Conservation (phyloP, 2,113 vertebrate genomes). For the Rhinichthys klamathensis region DNA sequence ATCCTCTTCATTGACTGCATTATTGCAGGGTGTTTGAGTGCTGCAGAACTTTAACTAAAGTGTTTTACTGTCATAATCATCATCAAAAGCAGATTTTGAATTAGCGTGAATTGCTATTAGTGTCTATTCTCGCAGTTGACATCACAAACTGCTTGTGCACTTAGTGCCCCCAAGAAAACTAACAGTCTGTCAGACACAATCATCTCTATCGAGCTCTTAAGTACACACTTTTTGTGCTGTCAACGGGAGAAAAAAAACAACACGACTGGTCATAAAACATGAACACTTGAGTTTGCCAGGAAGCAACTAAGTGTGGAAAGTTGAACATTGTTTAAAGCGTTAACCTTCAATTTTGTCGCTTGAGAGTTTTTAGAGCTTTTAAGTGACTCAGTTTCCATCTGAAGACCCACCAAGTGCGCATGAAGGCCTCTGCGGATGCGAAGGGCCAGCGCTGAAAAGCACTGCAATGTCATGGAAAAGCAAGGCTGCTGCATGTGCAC, state of each 20-base stretch:
- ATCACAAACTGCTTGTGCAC: constrained; percentile 22
- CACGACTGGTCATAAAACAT: constrained; percentile 9
- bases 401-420: neutral
- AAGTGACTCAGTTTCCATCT: constrained; percentile 15
- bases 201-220: constrained; percentile 42
- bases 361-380: constrained; percentile 30
- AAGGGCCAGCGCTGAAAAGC: constrained; percentile 2
- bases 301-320: constrained; percentile 32
- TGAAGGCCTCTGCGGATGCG: constrained; percentile 15
- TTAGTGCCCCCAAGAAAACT: constrained; percentile 38
- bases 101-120: constrained; percentile 41
- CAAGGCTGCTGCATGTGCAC: neutral
- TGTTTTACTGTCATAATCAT: constrained; percentile 37
- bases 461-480: constrained; percentile 32
- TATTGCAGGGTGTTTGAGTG: neutral
- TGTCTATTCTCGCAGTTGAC: neutral
- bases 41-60: constrained; percentile 18
- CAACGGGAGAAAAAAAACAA: neutral
- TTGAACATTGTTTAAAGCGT: constrained; percentile 38
- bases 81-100: constrained; percentile 34
- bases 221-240: constrained; percentile 25
- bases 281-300: constrained; percentile 12
- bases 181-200: constrained; percentile 48
- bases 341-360: constrained; percentile 48
- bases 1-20: too few relatives aligned